Evolutionary conservation across 2,888 invertebrate genomes (phyloP).

Genomic region (Drosophila ezoana): DNA sequence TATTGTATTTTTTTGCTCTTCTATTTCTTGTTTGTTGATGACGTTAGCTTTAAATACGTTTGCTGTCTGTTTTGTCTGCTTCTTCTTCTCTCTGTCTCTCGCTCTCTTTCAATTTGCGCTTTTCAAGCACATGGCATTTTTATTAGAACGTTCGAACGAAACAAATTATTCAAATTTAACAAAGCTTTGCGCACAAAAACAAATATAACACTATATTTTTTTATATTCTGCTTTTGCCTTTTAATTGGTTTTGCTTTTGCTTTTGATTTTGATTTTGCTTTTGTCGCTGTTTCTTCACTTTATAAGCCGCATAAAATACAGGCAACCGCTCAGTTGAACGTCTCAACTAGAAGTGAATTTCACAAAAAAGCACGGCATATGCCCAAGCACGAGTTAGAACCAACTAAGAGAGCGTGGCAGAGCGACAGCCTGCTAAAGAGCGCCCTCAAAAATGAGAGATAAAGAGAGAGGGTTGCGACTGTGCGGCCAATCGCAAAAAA

Average conservation of each 20-base stretch:
- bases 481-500: conserved; percentile 11
- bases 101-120: conserved; percentile 60
- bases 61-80: conserved; percentile 51
- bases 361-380: conserved; percentile 39
- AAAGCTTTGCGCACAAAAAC: conserved; percentile 49
- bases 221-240: conserved; percentile 31
- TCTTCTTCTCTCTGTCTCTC: conserved; percentile 9
- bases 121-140: conserved; percentile 66
- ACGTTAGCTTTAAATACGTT: conserved; percentile 65
- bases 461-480: conserved; percentile 8
- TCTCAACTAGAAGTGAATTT: conserved; percentile 82
- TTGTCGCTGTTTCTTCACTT: conserved; percentile 46
- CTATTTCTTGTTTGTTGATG: conserved; percentile 58
- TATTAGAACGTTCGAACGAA: conserved; percentile 41
- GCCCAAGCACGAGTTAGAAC: conserved; percentile 72
- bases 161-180: conserved; percentile 62
- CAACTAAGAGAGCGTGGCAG: conserved; percentile 27
- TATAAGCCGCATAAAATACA: conserved; percentile 50
- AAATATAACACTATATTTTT: conserved; percentile 49
- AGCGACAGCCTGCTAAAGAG: conserved; percentile 20
- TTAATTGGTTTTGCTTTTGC: conserved; percentile 1
- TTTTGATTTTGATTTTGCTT: conserved; percentile 33
- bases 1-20: conserved; percentile 39
- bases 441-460: neutral
- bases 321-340: conserved; percentile 79